Evolutionary conservation across 1,140 invertebrate species (phyloP).

Genomic region (Probaryconus sp.): DNA sequence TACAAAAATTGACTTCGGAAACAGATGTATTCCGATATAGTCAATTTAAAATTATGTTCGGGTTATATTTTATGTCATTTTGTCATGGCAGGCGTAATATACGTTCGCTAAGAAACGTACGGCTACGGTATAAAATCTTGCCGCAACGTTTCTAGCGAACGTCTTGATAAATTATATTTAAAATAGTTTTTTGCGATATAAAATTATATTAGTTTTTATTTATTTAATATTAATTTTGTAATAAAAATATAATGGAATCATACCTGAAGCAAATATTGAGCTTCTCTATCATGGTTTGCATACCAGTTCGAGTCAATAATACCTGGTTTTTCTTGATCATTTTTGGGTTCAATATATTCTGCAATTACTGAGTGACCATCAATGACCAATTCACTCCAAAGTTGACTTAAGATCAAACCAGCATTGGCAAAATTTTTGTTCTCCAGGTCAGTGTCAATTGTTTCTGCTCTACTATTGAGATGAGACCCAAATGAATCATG

Average conservation of each 20-base stretch:
- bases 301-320: constrained; percentile 15
- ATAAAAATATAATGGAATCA: not conserved
- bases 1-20: too few species aligned
- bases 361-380: constrained; percentile 65
- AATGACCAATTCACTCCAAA: constrained; percentile 65
- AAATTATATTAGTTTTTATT: too few species aligned
- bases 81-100: too few species aligned
- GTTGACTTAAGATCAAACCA: constrained; percentile 62
- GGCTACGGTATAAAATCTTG: too few species aligned
- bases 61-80: too few species aligned
- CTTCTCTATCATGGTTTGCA: constrained; percentile 18
- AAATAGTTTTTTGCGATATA: too few species aligned
- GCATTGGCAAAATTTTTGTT: constrained; percentile 68
- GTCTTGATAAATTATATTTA: too few species aligned
- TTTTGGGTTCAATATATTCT: constrained; percentile 51
- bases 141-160: too few species aligned
- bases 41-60: too few species aligned
- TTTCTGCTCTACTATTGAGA: constrained; percentile 66
- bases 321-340: not conserved
- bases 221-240: too few species aligned
- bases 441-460: constrained; percentile 69
- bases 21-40: too few species aligned
- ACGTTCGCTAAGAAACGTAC: too few species aligned
- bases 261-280: constrained; percentile 27
- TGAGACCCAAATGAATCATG: constrained; percentile 73